These are phyloP conservation scores for Potamilus streckersoni DNA, from an alignment of 1,140 invertebrate genomes.

Conservation along the genomic window DNA sequence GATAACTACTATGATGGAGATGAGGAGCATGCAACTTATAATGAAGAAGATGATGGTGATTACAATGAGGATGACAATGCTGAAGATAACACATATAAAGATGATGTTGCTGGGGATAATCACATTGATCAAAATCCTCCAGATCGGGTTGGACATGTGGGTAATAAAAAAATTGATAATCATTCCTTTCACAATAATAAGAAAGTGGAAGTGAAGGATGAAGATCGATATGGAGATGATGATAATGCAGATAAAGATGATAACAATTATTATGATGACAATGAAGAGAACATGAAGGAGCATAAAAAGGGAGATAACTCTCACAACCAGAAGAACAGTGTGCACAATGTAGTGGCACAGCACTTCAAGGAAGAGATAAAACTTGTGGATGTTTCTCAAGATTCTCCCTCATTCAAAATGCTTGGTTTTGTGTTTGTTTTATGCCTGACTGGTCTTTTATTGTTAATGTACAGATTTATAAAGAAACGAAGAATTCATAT, in stretches of 20 bases:
- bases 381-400: no score
- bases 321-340: no score
- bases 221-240: conserved; percentile 27
- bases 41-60: conserved; percentile 32
- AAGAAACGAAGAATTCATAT: no score
- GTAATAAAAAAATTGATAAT: conserved; percentile 2
- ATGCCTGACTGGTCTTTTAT: no score
- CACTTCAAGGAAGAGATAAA: no score
- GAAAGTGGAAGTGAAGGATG: conserved; percentile 18
- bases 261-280: conserved; percentile 22
- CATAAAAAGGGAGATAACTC: no score
- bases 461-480: no score
- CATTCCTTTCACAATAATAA: not conserved
- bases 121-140: conserved; percentile 11
- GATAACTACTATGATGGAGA: conserved; percentile 16
- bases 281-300: not conserved
- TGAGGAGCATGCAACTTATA: conserved; percentile 28
- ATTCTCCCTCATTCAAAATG: no score
- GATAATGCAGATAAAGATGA: conserved; percentile 28
- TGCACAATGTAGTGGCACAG: no score
- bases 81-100: conserved; percentile 18
- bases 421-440: no score
- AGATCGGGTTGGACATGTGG: conserved; percentile 18
- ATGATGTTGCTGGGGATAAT: conserved; percentile 27
- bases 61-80: conserved; percentile 26